A percentile compares a stretch with the other conserved stretches of the same genome.
phyloP scores from a whole-genome alignment of 35 echinoderm and acorn worm species.

The Chiridota heheva region DNA sequence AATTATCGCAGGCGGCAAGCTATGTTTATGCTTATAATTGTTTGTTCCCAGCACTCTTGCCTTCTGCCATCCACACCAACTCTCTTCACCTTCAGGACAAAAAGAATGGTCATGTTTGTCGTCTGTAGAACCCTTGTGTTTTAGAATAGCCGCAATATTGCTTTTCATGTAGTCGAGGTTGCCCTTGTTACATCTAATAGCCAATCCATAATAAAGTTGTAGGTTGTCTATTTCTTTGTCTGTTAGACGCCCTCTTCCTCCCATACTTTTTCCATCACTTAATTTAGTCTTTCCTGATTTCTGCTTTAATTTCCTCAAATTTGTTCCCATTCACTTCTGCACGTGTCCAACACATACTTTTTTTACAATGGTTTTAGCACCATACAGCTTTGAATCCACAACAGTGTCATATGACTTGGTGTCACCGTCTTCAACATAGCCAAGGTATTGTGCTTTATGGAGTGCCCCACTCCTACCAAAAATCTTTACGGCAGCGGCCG shows the following conservation, averaged over 20 bases:
- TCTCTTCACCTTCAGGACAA: conserved; percentile 3
- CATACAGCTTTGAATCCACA: conserved; percentile 30
- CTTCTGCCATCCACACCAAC: conserved; percentile 22
- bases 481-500: not conserved
- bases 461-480: not conserved
- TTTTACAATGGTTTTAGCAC: not conserved
- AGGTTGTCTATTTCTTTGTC: conserved; percentile 32
- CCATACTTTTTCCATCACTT: conserved; percentile 19
- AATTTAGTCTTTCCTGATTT: not conserved
- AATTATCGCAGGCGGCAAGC: not conserved
- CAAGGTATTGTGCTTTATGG: not conserved
- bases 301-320: not conserved
- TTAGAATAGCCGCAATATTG: not conserved
- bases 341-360: conserved; percentile 54
- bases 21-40: conserved; percentile 7
- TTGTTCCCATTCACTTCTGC: conserved; percentile 20
- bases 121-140: conserved; percentile 22
- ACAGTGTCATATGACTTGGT: conserved; percentile 35
- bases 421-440: conserved; percentile 42
- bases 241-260: conserved; percentile 24
- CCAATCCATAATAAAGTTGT: conserved; percentile 38
- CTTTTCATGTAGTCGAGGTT: conserved; percentile 1
- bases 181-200: conserved; percentile 28
- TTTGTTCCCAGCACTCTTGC: not conserved
- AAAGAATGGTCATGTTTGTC: not conserved